Conservation (phyloP, 2,113 vertebrate genomes). For the Naja naja region DNA sequence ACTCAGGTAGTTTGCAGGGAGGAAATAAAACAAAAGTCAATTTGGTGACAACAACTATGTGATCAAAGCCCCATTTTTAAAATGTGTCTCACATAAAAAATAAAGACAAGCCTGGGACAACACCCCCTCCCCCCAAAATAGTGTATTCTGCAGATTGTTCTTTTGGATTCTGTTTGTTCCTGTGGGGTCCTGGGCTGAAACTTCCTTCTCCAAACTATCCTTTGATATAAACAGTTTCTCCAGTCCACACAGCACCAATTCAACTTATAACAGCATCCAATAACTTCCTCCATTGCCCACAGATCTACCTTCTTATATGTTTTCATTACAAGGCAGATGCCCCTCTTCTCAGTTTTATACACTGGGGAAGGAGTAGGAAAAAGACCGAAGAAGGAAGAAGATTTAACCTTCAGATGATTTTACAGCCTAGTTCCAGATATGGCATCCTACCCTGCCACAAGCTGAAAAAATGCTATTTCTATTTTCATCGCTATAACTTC, state of each 20-base stretch:
- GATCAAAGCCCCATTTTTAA: background rate
- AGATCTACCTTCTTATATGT: background rate
- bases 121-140: fast-evolving
- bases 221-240: background rate
- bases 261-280: background rate
- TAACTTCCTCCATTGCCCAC: background rate
- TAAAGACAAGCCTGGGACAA: background rate
- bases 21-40: background rate
- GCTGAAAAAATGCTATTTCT: background rate
- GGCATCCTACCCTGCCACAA: background rate
- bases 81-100: background rate
- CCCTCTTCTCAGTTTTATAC: background rate
- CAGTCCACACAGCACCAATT: background rate
- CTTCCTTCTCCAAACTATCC: background rate
- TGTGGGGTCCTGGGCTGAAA: background rate
- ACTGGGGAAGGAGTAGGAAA: background rate
- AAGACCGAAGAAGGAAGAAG: background rate
- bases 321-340: background rate
- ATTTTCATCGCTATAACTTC: background rate
- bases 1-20: background rate
- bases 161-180: background rate
- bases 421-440: background rate
- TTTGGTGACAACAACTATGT: background rate
- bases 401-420: background rate
- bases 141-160: background rate